Percentiles rank a stretch among this genome's conserved stretches.
phyloP scores from a whole-genome alignment of 2,888 invertebrate genomes.

The Euzophera pinguis region DNA sequence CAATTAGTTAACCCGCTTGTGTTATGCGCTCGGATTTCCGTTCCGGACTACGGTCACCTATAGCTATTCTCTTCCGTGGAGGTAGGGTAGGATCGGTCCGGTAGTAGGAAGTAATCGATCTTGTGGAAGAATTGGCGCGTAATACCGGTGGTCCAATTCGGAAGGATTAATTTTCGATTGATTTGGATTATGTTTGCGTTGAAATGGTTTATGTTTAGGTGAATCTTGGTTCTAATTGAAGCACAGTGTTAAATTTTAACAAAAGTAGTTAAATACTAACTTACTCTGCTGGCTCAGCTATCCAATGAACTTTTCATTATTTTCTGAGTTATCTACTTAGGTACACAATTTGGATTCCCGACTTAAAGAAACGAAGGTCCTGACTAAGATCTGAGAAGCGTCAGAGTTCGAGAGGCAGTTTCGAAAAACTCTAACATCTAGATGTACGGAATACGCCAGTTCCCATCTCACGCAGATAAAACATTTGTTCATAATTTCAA shows the following conservation, averaged over 20 bases:
- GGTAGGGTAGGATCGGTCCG: constrained; percentile 3
- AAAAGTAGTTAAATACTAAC: no score
- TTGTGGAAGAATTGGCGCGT: constrained; percentile 10
- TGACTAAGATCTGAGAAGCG: no score
- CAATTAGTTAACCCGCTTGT: constrained; percentile 63
- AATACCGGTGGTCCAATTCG: constrained; percentile 7
- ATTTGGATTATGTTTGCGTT: background rate
- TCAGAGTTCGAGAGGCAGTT: no score
- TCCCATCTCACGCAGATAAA: no score
- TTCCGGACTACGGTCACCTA: constrained; percentile 68
- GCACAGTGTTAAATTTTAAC: background rate
- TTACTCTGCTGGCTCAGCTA: no score
- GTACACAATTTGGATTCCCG: no score
- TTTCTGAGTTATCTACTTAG: no score
- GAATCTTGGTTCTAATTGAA: background rate
- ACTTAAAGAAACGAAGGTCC: no score
- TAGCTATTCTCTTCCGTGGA: constrained; percentile 17
- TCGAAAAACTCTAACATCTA: no score
- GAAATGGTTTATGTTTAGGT: background rate
- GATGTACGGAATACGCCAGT: no score
- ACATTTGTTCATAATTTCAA: no score
- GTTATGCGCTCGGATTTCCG: constrained; percentile 53
- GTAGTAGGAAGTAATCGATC: constrained; percentile 10
- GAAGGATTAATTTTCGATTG: constrained; percentile 8
- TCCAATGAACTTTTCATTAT: no score